A percentile compares a stretch with the other conserved stretches of the same genome.
Evolutionary conservation across 2,888 invertebrate species (phyloP).

Genomic region (Limnephilus lunatus): DNA sequence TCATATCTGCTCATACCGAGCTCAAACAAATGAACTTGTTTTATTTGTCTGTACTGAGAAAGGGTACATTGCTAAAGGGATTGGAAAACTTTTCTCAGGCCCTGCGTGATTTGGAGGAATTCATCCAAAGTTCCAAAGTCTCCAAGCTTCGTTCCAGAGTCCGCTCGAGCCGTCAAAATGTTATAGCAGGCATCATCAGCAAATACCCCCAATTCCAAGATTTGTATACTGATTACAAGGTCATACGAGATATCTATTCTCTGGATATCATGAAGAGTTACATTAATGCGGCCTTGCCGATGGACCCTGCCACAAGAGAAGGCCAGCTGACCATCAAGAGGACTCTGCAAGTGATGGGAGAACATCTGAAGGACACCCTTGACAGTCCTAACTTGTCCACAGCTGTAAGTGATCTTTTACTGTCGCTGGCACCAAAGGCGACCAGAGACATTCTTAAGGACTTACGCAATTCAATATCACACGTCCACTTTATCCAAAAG

Average conservation of each 20-base stretch:
- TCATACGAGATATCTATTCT: conserved; percentile 2
- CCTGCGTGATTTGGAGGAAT: not conserved
- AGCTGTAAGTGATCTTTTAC: not conserved
- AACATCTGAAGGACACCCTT: conserved; percentile 5
- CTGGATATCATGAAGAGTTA: not conserved
- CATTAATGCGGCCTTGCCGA: not conserved
- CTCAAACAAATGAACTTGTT: not conserved
- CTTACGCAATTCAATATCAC: conserved; percentile 1
- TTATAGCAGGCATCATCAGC: not conserved
- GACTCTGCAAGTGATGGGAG: conserved; percentile 19
- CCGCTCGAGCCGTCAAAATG: not conserved
- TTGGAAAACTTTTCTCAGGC: not conserved
- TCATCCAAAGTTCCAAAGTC: no score
- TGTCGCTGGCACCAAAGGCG: not conserved
- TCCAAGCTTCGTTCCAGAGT: no score
- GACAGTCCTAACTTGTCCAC: conserved; percentile 10
- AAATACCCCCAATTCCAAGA: not conserved
- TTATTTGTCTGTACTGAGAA: not conserved
- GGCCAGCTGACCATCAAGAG: conserved; percentile 10
- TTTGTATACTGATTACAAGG: not conserved
- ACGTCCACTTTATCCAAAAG: not conserved
- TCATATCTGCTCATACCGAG: not conserved
- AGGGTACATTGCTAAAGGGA: not conserved
- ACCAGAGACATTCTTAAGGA: not conserved
- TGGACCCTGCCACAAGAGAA: not conserved